phyloP scores from a whole-genome alignment of 2,888 invertebrate genomes.

The Coenonympha glycerion region DNA sequence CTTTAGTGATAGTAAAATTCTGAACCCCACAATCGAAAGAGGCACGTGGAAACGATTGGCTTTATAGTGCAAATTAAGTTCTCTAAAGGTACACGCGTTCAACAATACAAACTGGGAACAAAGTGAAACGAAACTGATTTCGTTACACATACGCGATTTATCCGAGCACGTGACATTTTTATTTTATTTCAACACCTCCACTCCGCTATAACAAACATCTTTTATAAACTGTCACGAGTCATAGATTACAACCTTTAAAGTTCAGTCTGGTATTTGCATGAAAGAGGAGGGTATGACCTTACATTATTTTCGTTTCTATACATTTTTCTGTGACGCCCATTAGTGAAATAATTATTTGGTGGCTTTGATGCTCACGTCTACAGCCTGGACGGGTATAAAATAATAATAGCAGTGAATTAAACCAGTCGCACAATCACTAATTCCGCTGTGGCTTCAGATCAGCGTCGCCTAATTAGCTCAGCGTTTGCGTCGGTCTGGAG shows the following conservation, averaged over 20 bases:
- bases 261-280: conserved; percentile 65
- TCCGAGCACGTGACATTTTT: conserved; percentile 25
- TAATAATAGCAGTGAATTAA: conserved; percentile 35
- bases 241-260: conserved; percentile 67
- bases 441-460: conserved; percentile 66
- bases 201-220: conserved; percentile 14
- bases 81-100: conserved; percentile 23
- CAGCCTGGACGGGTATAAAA: conserved; percentile 18
- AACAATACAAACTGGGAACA: conserved; percentile 24
- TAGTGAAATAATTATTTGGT: conserved; percentile 34
- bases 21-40: conserved; percentile 54
- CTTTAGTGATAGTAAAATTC: conserved; percentile 55
- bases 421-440: conserved; percentile 59
- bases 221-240: conserved; percentile 35
- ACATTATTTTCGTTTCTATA: conserved; percentile 7
- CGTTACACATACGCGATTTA: conserved; percentile 11
- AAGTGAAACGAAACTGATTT: conserved; percentile 14
- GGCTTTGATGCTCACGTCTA: conserved; percentile 29
- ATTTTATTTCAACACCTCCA: conserved; percentile 17
- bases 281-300: conserved; percentile 25
- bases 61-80: conserved; percentile 53
- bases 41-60: conserved; percentile 59
- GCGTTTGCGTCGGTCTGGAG: conserved; percentile 53
- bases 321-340: conserved; percentile 7
- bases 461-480: conserved; percentile 68